Evolutionary conservation across 2,113 vertebrate species (phyloP), one percentile per base, ranked within the genome.

Genomic region (Chionodraco myersi): DNA sequence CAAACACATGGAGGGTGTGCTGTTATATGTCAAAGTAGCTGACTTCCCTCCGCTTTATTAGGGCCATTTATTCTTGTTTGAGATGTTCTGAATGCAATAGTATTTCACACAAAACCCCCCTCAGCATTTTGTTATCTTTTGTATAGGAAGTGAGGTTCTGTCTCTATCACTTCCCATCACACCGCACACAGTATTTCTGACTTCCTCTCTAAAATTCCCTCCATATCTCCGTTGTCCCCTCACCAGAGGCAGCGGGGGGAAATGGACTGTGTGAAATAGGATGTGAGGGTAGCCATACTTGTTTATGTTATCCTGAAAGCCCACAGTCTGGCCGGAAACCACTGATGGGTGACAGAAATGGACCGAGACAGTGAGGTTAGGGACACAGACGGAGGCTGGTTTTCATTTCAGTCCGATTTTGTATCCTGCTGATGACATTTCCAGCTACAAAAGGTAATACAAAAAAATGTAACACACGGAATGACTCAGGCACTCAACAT

Each of bases 261-360:
- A 89, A 84, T 86, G 84, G 68, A 85, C 69, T 82, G 73, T 86
- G 68, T 64, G 64, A 84, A 87, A 87, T 87, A 87, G 75, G 79
- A 89, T 82, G 83, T 85, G 88, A 91, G 80, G 49, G 56, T 52
- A 81, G 79, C 86, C 86, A 85, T 84, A 79, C 59, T 75, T 79
- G 79, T 90, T 74, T 80, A 48, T 72, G 80, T 75, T 86, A 51
- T 47, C 66, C 48, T 16, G 9, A 2, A 66, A 68, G 61, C 79
- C 83, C 64, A 66, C 30, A 82, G 88, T 64, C 44, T 65, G 52
- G 45, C 56, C 61, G 3, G 49, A 56, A 84, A 75, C 71, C 78
- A 74, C 6, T 9, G 53, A 82, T 21, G 68, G 53, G n/a, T 85
- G 72, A 82, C 48, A 47, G 2, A 48, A 75, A 87, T 57, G 54